phyloP scores from a whole-genome alignment of 2,797 vertebrate species.

The Brachymystax lenok region DNA sequence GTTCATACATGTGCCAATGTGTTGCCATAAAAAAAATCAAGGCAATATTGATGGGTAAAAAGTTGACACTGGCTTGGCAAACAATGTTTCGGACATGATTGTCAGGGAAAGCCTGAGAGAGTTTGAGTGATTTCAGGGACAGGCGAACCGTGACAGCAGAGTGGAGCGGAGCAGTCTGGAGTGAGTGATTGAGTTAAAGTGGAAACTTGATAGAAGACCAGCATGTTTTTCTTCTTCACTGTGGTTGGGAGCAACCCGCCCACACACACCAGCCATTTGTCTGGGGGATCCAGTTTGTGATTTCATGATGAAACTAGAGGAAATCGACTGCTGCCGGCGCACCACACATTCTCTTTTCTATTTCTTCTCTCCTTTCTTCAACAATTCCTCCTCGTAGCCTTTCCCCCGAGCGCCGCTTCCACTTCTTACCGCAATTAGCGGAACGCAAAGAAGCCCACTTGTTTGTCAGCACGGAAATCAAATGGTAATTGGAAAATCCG shows the following conservation, averaged over 20 bases:
- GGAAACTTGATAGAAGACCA: background rate
- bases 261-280: constrained; percentile 23
- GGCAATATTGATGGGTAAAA: background rate
- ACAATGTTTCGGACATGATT: background rate
- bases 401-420: constrained; percentile 59
- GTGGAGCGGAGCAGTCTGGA: background rate
- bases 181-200: background rate
- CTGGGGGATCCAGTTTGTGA: constrained; percentile 47
- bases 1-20: background rate
- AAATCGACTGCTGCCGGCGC: constrained; percentile 67
- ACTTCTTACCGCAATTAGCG: constrained; percentile 67
- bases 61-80: background rate
- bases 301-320: constrained; percentile 73
- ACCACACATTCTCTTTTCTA: constrained; percentile 53
- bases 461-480: constrained; percentile 67
- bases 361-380: constrained; percentile 25
- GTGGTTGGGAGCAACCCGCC: background rate
- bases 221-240: background rate
- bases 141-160: background rate
- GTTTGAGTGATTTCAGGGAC: background rate
- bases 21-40: background rate
- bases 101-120: constrained; percentile 3
- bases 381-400: constrained; percentile 66
- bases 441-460: constrained; percentile 67
- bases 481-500: constrained; percentile 75